Evolutionary conservation across 2,888 invertebrate genomes (phyloP), one percentile per base, ranked within the genome.

Genomic region (Mystacides longicornis): DNA sequence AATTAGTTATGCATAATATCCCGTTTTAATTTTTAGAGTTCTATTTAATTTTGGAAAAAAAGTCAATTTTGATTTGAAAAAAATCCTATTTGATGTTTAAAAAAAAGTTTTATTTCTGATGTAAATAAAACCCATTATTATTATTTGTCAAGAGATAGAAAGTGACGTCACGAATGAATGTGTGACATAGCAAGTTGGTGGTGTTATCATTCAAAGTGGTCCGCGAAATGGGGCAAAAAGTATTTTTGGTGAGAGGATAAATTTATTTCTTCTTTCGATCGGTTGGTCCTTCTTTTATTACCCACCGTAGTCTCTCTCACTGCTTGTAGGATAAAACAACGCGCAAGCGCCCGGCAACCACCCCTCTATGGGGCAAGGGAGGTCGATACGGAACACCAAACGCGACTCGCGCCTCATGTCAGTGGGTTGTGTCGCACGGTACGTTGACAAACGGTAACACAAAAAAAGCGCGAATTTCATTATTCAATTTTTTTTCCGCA

Each of bases 341-440:
- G 55, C n/a, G 55, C 55, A 55, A 47, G 55, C 55, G 55, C 55
- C 20, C 5, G 5, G 27, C 18, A 11, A 9, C 18, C 55, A 21
- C 33, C 18, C 27, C 16, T 23, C 19, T 19, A 22, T 21, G 27
- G 23, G 45, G 31, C 37, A 50, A 55, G 51, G 48, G 55, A 51
- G 55, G 55, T 55, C 55, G 55, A 55, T 55, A 55, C 51, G n/a
- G 51, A 42, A 31, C 51, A 31, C 23, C 48, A 55, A 51, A 55
- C 51, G 55, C 55, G 51, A 42, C 47, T 48, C 47, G 31, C 51
- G 37, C 51, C 42, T 46, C 14, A 14, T 27, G n/a, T 31, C 2
- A 20, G 50, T 33, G 27, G 55, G 55, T 48, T 46, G 55, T 55
- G 55, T 51, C 31, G 46, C 27, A 27, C 50, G 20, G 33, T 20